These are phyloP conservation scores for Microchrysa polita DNA, from an alignment of 2,888 invertebrate species.

Conservation along the genomic window DNA sequence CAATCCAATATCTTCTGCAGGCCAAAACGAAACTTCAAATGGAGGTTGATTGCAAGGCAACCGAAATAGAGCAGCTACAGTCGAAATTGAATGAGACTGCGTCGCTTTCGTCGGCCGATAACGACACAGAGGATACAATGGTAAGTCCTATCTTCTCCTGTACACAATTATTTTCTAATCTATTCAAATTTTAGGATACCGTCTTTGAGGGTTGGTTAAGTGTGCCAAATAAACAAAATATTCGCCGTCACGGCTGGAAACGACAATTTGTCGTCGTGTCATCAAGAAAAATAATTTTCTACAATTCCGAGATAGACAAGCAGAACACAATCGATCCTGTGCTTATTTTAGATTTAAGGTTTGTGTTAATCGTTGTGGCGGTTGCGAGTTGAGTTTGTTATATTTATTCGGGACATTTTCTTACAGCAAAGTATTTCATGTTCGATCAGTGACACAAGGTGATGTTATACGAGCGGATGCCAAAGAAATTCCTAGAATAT, in stretches of 20 bases:
- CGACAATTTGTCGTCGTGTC: conserved; percentile 97
- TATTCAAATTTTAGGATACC: conserved; percentile 68
- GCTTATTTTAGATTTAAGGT: conserved; percentile 95
- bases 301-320: conserved; percentile 93
- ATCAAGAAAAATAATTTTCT: conserved; percentile 96
- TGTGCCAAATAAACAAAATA: conserved; percentile 94
- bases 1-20: conserved; percentile 51
- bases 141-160: conserved; percentile 52
- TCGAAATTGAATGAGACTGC: conserved; percentile 91
- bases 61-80: conserved; percentile 92
- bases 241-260: conserved; percentile 95
- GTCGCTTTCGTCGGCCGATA: conserved; percentile 89
- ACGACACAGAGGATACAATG: conserved; percentile 78
- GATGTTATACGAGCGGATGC: conserved; percentile 99
- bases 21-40: conserved; percentile 82
- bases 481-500: conserved; percentile 98
- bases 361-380: conserved; percentile 58
- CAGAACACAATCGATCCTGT: conserved; percentile 90
- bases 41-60: conserved; percentile 97
- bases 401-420: background rate
- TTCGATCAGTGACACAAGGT: conserved; percentile 97
- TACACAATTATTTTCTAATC: background rate
- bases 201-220: conserved; percentile 96
- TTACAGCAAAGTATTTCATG: conserved; percentile 96
- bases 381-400: background rate